These are phyloP conservation scores for Dicyrtoma fusca DNA, from an alignment of 2,888 invertebrate genomes.

Conservation along the genomic window DNA sequence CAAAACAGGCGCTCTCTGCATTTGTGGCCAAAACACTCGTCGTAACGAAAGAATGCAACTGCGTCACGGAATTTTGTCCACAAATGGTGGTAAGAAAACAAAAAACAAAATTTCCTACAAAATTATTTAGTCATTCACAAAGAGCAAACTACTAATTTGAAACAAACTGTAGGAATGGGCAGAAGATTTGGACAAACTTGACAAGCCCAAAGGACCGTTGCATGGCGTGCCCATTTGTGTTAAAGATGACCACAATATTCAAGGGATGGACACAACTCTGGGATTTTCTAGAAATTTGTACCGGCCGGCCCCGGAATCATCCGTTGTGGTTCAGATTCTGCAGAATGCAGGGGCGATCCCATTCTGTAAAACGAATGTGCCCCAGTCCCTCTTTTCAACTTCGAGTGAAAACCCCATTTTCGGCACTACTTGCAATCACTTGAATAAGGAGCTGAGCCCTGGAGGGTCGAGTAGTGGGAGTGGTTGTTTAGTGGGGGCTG, in stretches of 20 bases:
- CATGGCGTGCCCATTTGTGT: constrained; percentile 59
- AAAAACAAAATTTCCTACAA: no score
- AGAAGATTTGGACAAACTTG: constrained; percentile 47
- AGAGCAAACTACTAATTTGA: no score
- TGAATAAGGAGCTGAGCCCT: constrained; percentile 44
- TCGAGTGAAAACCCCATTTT: constrained; percentile 50
- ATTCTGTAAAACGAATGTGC: constrained; percentile 59
- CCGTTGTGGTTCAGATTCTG: constrained; percentile 50
- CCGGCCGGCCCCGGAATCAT: constrained; percentile 56
- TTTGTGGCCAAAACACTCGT: constrained; percentile 54
- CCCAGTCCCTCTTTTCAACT: constrained; percentile 57
- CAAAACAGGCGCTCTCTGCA: constrained; percentile 47
- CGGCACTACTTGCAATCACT: constrained; percentile 48
- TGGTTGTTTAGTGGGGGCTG: constrained; percentile 44
- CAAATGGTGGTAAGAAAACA: constrained; percentile 53
- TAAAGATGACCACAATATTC: constrained; percentile 58
- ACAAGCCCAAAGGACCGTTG: constrained; percentile 56
- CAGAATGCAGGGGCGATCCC: constrained; percentile 52
- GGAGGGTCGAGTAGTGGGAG: constrained; percentile 52
- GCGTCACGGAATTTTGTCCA: constrained; percentile 58
- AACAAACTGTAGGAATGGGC: constrained; percentile 42
- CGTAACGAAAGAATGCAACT: constrained; percentile 56
- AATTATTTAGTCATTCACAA: no score
- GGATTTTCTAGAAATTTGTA: constrained; percentile 58
- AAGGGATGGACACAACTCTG: constrained; percentile 59